phyloP scores from a whole-genome alignment of 92 coral and sea anemone genomes.

The Palythoa grandiflora region DNA sequence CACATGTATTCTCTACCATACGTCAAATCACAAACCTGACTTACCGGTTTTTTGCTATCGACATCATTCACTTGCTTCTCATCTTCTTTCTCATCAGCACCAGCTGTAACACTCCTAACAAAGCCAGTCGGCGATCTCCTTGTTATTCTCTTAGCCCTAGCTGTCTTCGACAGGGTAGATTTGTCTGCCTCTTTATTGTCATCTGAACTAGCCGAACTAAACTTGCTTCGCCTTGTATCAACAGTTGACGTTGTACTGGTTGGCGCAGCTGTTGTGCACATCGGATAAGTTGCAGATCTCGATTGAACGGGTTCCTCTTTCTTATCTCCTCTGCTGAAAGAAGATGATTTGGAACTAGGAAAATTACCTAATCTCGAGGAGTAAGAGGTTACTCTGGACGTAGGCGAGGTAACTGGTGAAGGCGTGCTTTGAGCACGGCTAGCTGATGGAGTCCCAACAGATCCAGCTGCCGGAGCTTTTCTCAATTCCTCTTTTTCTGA shows the following conservation, averaged over 20 bases:
- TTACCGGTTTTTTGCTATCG: constrained; percentile 47
- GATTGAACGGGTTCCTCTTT: constrained; percentile 64
- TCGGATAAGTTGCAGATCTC: constrained; percentile 65
- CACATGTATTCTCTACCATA: no score
- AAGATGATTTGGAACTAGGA: constrained; percentile 55
- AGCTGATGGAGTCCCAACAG: constrained; percentile 55
- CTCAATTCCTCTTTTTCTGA: constrained; percentile 40
- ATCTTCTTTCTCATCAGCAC: constrained; percentile 67
- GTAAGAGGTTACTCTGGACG: constrained; percentile 37
- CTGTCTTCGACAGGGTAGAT: constrained; percentile 58
- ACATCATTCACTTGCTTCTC: constrained; percentile 60
- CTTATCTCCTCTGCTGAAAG: constrained; percentile 69
- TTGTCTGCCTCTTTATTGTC: constrained; percentile 46
- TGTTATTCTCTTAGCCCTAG: constrained; percentile 69
- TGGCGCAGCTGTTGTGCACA: constrained; percentile 80
- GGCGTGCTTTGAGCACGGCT: constrained; percentile 73
- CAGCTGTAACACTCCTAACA: constrained; percentile 51
- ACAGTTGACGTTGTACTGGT: constrained; percentile 71
- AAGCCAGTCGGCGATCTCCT: constrained; percentile 76
- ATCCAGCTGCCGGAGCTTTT: constrained; percentile 41
- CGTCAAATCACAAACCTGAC: neutral
- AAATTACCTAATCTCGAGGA: neutral
- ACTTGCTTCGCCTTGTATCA: constrained; percentile 10
- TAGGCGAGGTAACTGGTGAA: constrained; percentile 55
- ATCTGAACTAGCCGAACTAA: constrained; percentile 39